Conservation (phyloP, 2,888 invertebrate species). For the Unio pictorum region DNA sequence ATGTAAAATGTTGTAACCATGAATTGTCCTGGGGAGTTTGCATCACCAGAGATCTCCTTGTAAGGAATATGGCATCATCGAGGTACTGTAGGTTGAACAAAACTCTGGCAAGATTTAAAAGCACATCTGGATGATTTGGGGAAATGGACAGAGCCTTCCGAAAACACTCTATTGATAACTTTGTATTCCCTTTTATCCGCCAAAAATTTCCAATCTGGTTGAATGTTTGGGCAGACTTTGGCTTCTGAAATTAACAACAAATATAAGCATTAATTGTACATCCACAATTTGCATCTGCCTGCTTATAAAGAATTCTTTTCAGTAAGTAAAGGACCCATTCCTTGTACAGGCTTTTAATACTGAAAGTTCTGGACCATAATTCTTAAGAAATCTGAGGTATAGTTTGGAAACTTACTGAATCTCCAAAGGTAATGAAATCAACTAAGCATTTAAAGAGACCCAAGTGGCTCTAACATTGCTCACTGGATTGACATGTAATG, state of each 20-base stretch:
- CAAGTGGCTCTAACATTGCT: too few relatives aligned
- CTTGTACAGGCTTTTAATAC: background rate
- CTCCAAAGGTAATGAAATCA: background rate
- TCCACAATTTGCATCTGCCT: too few relatives aligned
- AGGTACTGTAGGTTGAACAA: slow-evolving; percentile 89
- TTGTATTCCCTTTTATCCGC: slow-evolving; percentile 90
- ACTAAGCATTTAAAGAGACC: too few relatives aligned
- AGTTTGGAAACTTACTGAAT: background rate
- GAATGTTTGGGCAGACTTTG: slow-evolving; percentile 84
- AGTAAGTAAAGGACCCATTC: background rate
- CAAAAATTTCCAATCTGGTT: slow-evolving; percentile 94
- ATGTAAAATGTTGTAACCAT: slow-evolving; percentile 92
- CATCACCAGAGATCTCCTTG: slow-evolving; percentile 86
- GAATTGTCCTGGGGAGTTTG: slow-evolving; percentile 88
- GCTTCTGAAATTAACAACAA: slow-evolving; percentile 56
- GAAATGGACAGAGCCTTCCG: slow-evolving; percentile 85
- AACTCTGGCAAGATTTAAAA: slow-evolving; percentile 87
- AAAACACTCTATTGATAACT: slow-evolving; percentile 91
- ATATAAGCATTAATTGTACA: slow-evolving; percentile 7
- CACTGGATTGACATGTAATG: too few relatives aligned
- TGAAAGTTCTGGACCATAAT: background rate
- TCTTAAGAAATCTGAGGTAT: background rate
- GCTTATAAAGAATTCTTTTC: too few relatives aligned
- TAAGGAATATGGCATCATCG: slow-evolving; percentile 91
- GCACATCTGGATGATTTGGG: slow-evolving; percentile 88